Evolutionary conservation across 37 sponge, comb jelly and placozoan genomes (phyloP), one percentile per base, ranked within the genome.

Genomic region (Crambe crambe): DNA sequence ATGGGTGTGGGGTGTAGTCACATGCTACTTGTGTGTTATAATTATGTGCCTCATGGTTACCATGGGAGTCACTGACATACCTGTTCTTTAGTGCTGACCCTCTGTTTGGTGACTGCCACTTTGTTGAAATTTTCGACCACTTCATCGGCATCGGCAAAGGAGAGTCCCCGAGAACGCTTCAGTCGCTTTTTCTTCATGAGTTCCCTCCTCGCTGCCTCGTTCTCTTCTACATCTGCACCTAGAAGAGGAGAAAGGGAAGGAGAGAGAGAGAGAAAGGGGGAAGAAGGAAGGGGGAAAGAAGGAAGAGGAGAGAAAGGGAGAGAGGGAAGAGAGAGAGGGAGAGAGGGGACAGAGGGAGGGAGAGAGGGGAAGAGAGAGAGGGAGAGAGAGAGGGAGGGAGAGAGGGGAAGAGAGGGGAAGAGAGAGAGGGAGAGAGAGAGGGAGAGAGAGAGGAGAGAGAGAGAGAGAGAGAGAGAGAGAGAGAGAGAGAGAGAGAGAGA

Each of bases 141-240:
- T n/a, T 81, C 88, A 21, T 71, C 77, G 18, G 88, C 88, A 65
- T 17, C 66, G 3, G 75, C 43, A 34, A 82, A 73, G 25, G 82
- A 82, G 37, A 82, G 74, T 0, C 82, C 82, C 17, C 82, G 73
- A 23, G 36, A 73, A 12, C 42, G 3, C 54, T 60, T 77, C 51
- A 3, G 42, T 29, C 40, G 61, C 71, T 66, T 35, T 21, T 65
- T 56, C 63, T 47, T 81, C 31, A 41, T 17, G 63, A 73, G 35
- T 3, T 54, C 20, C 68, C 73, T 70, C 36, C 60, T 21, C 37
- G 43, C 36, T 6, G 36, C 56, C 43, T 21, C 72, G 27, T 68
- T 77, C 60, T 54, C 65, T 35, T 37, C 83, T 81, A 64, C 37
- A 34, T 23, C 37, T 21, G 72, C 72, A 40, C 40, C 41, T 5